Evolutionary conservation across 2,113 vertebrate genomes (phyloP), one percentile per base, ranked within the genome.

Genomic region (Pachypanchax playfairii): DNA sequence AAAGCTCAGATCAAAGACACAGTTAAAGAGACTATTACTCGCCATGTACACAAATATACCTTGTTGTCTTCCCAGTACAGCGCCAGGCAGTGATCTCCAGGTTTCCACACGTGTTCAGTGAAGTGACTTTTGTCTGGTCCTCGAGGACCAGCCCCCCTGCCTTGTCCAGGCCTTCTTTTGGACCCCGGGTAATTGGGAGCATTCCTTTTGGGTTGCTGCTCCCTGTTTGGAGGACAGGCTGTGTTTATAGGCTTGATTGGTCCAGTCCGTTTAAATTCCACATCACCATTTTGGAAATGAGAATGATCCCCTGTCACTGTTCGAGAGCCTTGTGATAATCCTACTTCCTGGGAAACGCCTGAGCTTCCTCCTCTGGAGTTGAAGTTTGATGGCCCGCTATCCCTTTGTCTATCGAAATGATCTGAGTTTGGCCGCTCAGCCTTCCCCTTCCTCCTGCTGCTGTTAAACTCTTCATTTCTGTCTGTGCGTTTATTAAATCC

Each of bases 1-100:
- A 25, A 58, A 18, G 35, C 10, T 33, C 28, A 12, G 13, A 31
- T 33, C n/a, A 33, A 29, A 29, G 21, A 24, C 22, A 47, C 41
- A 43, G 20, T 29, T 33, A 14, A 36, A 13, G 4, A 5, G 35
- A 36, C 35, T 13, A 14, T 2, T n/a, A n/a, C n/a, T n/a, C n/a
- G n/a, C 3, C 11, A 26, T 25, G 17, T 25, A 11, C n/a, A 51
- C 39, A 7, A 13, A 62, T 57, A 5, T 92, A 98, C 97, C 96
- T 99, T 98, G 79, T 96, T 94, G 80, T 98, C 97, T 85, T 99
- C 97, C 97, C 97, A 98, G 84, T 98, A 99, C 73, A 98, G 93
- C 58, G 96, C 97, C 85, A 98, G 92, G 83, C 97, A 98, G 83
- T 95, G 93, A 88, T 98, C 96, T 61, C 96, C 96, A 20, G 95